Evolutionary conservation across 2,797 vertebrate species (phyloP).

Genomic region (Notamacropus eugenii): DNA sequence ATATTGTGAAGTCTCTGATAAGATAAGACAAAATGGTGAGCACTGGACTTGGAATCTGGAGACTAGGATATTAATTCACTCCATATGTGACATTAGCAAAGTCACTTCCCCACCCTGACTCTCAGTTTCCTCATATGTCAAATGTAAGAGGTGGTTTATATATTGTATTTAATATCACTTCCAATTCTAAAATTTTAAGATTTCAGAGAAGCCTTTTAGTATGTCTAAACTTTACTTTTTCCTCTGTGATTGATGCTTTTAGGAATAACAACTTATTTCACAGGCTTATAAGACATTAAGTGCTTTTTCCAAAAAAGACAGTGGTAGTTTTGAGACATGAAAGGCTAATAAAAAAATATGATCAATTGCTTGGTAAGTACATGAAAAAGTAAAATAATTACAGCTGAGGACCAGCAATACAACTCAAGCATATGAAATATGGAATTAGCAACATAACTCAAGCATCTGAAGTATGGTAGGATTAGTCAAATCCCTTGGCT

Average conservation of each 20-base stretch:
- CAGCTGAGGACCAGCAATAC: neutral
- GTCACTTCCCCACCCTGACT: neutral
- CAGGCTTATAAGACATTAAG: neutral
- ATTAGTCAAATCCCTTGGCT: neutral
- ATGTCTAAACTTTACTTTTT: slow-evolving; percentile 29
- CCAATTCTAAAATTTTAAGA: neutral
- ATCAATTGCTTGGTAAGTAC: slow-evolving; percentile 23
- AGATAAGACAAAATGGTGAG: neutral
- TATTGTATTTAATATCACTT: neutral
- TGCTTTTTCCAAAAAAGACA: neutral
- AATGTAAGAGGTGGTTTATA: neutral
- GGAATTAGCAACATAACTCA: neutral
- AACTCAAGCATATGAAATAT: neutral
- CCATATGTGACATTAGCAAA: neutral
- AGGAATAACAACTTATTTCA: neutral
- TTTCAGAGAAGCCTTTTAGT: neutral
- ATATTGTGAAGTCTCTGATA: neutral
- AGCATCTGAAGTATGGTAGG: neutral
- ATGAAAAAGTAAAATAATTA: neutral
- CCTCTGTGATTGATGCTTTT: neutral
- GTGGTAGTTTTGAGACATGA: neutral
- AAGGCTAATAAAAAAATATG: slow-evolving; percentile 32
- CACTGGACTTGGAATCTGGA: neutral
- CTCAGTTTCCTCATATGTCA: neutral
- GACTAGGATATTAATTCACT: neutral